Evolutionary conservation across 2,113 vertebrate species (phyloP).

Genomic region (Paralichthys olivaceus): DNA sequence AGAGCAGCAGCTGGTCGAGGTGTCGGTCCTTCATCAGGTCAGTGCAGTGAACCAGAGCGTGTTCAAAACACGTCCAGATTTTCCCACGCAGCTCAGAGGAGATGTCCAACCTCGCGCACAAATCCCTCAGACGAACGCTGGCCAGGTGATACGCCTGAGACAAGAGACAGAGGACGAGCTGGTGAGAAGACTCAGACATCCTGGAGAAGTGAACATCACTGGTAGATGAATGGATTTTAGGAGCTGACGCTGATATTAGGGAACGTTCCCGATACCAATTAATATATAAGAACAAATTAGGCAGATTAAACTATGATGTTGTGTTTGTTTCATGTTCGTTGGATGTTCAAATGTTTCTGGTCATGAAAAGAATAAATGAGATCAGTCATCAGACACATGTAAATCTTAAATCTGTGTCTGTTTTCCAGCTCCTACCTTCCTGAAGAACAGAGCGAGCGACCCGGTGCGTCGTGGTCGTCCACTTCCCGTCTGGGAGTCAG

Average conservation of each 20-base stretch:
- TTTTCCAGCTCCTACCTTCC: conserved; percentile 85
- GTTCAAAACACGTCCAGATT: conserved; percentile 97
- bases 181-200: not conserved
- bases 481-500: conserved; percentile 64
- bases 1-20: conserved; percentile 96
- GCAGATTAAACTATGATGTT: too few relatives aligned
- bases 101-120: conserved; percentile 92
- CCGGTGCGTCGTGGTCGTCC: conserved; percentile 89
- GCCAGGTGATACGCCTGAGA: conserved; percentile 94
- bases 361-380: too few relatives aligned
- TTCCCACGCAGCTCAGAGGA: conserved; percentile 91
- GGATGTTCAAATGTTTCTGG: too few relatives aligned
- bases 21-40: conserved; percentile 94
- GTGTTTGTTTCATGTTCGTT: too few relatives aligned
- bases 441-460: conserved; percentile 95
- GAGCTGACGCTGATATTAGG: too few relatives aligned
- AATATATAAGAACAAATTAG: too few relatives aligned
- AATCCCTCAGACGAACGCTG: conserved; percentile 92
- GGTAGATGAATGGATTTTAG: too few relatives aligned
- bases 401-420: too few relatives aligned
- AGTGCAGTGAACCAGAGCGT: conserved; percentile 88
- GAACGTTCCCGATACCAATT: too few relatives aligned
- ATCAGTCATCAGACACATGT: too few relatives aligned
- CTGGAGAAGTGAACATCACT: too few relatives aligned
- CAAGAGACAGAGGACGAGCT: not conserved